Base-by-base conservation (phyloP, 2,797 vertebrate species). In the Aphelocoma californica region DNA sequence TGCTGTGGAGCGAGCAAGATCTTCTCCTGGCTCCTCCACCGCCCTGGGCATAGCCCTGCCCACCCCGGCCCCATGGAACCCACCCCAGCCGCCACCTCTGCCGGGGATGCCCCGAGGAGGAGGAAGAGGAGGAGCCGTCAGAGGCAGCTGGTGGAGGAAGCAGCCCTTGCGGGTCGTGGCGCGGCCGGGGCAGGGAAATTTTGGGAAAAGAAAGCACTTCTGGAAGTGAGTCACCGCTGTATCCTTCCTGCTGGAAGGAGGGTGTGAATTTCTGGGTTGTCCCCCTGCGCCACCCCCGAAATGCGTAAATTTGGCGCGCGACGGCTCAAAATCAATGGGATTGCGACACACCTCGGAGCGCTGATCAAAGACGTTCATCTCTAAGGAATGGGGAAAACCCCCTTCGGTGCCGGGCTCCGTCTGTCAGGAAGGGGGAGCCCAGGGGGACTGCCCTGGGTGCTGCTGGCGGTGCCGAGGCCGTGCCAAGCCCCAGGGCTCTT, bases 351-450 rank as follows among this genome's bases (percentile, higher is more conserved):
- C 6, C 64, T 40, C 38, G 4, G 5, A 45, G 8, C 11, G 21
- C 66, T 32, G 80, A 42, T 26, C 4, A 2, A 8, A 24, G 6
- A 1, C 1, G 0, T 18, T 15, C 5, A 1, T 23, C 31, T 47
- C 25, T 5, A 6, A 4, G 16, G 28, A n/a, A 13, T 2, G 32
- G 54, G 25, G 16, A 53, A 67, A 31, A 8, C 18, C 10, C 12
- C 6, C 0, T 0, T 6, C 0, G 1, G 42, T 40, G 42, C 56
- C 1, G 2, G 21, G 15, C 61, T 74, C 28, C 23, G 1, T 42
- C 67, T 1, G 1, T 34, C 1, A 1, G 34, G 74, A 57, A 23
- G 7, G 20, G 58, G 28, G 13, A 70, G 61, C 26, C 18, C 28
- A 3, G 34, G 26, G 36, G 47, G 6, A 13, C 40, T 18, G 57